Base-by-base conservation (phyloP, 2,888 invertebrate genomes). In the Metallyticus violacea region DNA sequence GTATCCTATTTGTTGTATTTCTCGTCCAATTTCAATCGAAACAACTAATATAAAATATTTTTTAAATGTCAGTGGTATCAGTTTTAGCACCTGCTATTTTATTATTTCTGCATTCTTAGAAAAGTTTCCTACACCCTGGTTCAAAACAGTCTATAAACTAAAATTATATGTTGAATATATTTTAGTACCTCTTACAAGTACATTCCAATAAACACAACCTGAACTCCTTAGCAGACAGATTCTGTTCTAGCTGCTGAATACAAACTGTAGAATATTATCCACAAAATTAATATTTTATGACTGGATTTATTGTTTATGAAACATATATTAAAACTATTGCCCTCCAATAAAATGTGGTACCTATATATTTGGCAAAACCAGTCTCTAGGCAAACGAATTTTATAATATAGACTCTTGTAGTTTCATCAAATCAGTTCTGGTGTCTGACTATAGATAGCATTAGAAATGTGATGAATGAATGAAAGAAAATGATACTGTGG, bases 371-470 rank as follows among this genome's bases (percentile, higher is more conserved):
- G 77, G 77, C 83, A 28, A 77, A 83, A 83, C 27, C 25, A 77
- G 77, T 83, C 83, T 83, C 83, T 83, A 83, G 83, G 7, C 25
- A 83, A 83, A 77, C 77, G 83, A 83, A 77, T 83, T 83, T 83
- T 83, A 25, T 83, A 83, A 26, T 25, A 62, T 29, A 77, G 77
- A 28, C n/a, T 25, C 77, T 83, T 77, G 26, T 76, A 82, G 76
- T 76, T 82, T 82, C 26, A 25, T 27, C 76, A 26, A 82, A 82
- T 6, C 26, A 82, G 40, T 62, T 62, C 40, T 62, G 40, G 40
- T 62, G 40, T 62, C 22, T 22, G 40, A 62, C 15, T 62, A 40
- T 62, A 62, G 40, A 62, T 62, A 62, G 40, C 40, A 62, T 62
- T 62, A 62, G 40, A 22, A 9, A 4, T 62, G 40, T 62, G 40